Base-by-base conservation (phyloP, 2,797 vertebrate genomes). In the Sebastes kiyomatsui region DNA sequence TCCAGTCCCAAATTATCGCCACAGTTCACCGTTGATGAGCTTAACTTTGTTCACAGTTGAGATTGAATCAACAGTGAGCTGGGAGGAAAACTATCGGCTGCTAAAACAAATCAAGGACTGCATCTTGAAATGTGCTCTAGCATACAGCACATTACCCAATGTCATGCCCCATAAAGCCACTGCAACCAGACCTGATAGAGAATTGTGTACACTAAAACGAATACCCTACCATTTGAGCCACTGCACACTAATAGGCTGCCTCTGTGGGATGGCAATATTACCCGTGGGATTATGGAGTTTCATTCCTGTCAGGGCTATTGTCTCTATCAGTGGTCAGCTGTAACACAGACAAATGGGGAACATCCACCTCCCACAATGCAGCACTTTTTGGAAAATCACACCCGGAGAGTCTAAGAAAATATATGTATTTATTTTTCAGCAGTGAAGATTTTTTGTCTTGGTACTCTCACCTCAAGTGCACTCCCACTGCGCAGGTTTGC, bases 341-440 rank as follows among this genome's bases (percentile, higher is more conserved):
- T 93, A 94, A 94, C 80, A 79, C 74, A 85, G 91, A 94, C 79
- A 93, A 94, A 95, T 94, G 52, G 90, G 60, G 25, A 82, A 83
- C 79, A 93, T 89, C 80, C 25, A 10, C 89, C 88, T 93, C 80
- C 86, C 32, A 78, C 75, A 67, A 69, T 69, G 77, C 85, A 80
- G 42, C 74, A 79, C 59, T 81, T 75, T 73, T 75, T 42, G 5
- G 28, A 64, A 87, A 84, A 77, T 81, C 75, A 25, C 76, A 86
- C 73, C 22, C 3, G 33, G 77, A 69, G 87, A 87, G 71, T 64
- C 74, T 81, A 76, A 84, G 49, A 87, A 67, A 68, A 79, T 33
- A 67, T 46, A 13, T 20, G 6, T 75, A 54, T 20, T 56, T 59
- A 69, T 76, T 61, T 59, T 13, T 1, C 7, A 13, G 16, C 22